Evolutionary conservation across 2,888 invertebrate genomes (phyloP).

Genomic region (Pemphredon lugubris): DNA sequence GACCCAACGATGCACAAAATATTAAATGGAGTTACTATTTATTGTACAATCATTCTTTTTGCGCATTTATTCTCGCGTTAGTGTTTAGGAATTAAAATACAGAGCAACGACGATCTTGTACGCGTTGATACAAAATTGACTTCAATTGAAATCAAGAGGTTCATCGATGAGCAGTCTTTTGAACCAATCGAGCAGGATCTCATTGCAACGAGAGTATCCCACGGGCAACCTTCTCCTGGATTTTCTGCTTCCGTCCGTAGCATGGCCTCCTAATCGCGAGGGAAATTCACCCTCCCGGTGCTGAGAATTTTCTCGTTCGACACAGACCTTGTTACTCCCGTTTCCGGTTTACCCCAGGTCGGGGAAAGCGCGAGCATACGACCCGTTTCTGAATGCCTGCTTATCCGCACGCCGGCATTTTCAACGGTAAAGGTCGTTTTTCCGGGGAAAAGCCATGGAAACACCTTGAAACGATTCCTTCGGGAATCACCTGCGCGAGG

Average conservation of each 20-base stretch:
- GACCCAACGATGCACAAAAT: too few relatives aligned
- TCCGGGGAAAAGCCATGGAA: conserved; percentile 40
- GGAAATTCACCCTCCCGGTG: conserved; percentile 72
- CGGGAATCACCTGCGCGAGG: conserved; percentile 40
- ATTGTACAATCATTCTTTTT: too few relatives aligned
- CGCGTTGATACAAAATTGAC: too few relatives aligned
- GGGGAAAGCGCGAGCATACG: conserved; percentile 54
- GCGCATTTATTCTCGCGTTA: too few relatives aligned
- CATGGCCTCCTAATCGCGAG: conserved; percentile 73
- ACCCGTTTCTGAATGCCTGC: conserved; percentile 62
- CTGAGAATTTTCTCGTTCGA: conserved; percentile 69
- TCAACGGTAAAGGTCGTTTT: conserved; percentile 62
- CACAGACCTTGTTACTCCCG: conserved; percentile 33
- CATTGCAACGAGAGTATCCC: conserved; percentile 38
- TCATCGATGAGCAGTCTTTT: background rate
- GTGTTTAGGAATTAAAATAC: too few relatives aligned
- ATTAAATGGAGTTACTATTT: too few relatives aligned
- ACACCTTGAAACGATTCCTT: conserved; percentile 39
- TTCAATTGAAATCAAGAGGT: too few relatives aligned
- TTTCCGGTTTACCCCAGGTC: conserved; percentile 54
- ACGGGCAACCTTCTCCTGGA: conserved; percentile 37
- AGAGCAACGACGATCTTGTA: too few relatives aligned
- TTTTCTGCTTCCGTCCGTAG: conserved; percentile 41
- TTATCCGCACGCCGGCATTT: conserved; percentile 52
- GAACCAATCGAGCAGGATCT: conserved; percentile 24